Conservation (phyloP, 2,888 invertebrate genomes). For the Hypolimnas misippus region DNA sequence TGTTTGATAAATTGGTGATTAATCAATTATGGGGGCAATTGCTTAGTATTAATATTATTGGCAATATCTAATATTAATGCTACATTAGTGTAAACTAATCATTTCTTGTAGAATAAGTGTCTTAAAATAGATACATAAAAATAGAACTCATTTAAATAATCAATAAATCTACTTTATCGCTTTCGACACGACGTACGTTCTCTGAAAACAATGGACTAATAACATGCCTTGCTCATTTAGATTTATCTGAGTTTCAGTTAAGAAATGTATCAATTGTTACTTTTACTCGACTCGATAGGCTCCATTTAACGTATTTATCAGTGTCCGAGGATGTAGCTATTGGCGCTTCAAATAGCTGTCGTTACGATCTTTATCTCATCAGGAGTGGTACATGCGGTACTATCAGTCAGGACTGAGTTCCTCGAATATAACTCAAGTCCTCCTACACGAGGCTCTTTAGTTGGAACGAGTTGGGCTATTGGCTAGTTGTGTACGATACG, state of each 20-base stretch:
- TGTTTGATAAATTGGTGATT: too few relatives aligned
- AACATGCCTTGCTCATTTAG: slow-evolving; percentile 53
- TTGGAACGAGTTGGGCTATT: slow-evolving; percentile 37
- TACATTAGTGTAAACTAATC: too few relatives aligned
- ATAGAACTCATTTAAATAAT: neutral
- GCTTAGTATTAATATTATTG: too few relatives aligned
- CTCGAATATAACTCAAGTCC: slow-evolving; percentile 59
- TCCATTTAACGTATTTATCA: slow-evolving; percentile 8
- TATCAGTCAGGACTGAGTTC: slow-evolving; percentile 50
- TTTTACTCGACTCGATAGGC: slow-evolving; percentile 8
- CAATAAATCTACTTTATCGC: neutral
- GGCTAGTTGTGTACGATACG: slow-evolving; percentile 26
- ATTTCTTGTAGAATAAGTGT: too few relatives aligned
- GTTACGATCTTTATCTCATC: slow-evolving; percentile 52
- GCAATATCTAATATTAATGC: too few relatives aligned
- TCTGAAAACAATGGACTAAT: slow-evolving; percentile 61
- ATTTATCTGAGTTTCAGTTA: slow-evolving; percentile 2
- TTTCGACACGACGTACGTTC: slow-evolving; percentile 52
- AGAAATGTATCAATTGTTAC: slow-evolving; percentile 12
- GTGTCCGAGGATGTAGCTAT: neutral
- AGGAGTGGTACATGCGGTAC: slow-evolving; percentile 51
- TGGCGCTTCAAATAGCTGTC: slow-evolving; percentile 37
- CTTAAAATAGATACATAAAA: too few relatives aligned
- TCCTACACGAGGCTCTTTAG: slow-evolving; percentile 56
- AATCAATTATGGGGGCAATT: too few relatives aligned